Percentiles rank a stretch among this genome's conserved stretches.
phyloP scores from a whole-genome alignment of 2,888 invertebrate species.

The Sesamia inferens region DNA sequence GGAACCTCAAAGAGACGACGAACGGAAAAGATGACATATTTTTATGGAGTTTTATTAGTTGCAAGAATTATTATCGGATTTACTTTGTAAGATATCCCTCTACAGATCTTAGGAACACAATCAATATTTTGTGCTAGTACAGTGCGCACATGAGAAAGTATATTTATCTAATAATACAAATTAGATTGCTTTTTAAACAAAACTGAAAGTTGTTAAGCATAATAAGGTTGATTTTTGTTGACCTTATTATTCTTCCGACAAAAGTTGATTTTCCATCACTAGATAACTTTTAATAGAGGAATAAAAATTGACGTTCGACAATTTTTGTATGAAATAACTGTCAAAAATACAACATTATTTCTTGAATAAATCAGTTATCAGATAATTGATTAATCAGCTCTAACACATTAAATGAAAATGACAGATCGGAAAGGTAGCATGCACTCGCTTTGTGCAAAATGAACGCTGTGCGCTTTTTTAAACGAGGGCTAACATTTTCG shows the following conservation, averaged over 20 bases:
- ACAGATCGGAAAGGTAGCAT: background rate
- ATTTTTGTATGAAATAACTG: too few relatives aligned
- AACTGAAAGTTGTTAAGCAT: background rate
- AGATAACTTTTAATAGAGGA: too few relatives aligned
- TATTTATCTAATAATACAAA: background rate
- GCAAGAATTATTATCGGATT: conserved; percentile 57
- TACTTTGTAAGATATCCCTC: conserved; percentile 17
- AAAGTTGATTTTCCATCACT: too few relatives aligned
- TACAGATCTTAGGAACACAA: conserved; percentile 3
- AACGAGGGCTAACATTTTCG: background rate
- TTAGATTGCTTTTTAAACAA: background rate
- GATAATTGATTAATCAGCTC: too few relatives aligned
- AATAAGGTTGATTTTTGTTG: background rate
- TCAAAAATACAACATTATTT: too few relatives aligned
- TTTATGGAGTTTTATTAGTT: conserved; percentile 58
- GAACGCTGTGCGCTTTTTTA: background rate
- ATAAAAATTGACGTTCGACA: too few relatives aligned
- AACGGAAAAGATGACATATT: conserved; percentile 68
- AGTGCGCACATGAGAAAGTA: background rate
- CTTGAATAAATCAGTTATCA: too few relatives aligned
- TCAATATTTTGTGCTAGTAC: conserved; percentile 17
- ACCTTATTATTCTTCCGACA: background rate
- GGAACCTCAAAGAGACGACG: conserved; percentile 65
- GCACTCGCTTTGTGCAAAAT: background rate
- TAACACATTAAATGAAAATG: background rate